A percentile compares a stretch with the other conserved stretches of the same genome.
Conservation (phyloP, 2,888 invertebrate species). For the Mantis religiosa region DNA sequence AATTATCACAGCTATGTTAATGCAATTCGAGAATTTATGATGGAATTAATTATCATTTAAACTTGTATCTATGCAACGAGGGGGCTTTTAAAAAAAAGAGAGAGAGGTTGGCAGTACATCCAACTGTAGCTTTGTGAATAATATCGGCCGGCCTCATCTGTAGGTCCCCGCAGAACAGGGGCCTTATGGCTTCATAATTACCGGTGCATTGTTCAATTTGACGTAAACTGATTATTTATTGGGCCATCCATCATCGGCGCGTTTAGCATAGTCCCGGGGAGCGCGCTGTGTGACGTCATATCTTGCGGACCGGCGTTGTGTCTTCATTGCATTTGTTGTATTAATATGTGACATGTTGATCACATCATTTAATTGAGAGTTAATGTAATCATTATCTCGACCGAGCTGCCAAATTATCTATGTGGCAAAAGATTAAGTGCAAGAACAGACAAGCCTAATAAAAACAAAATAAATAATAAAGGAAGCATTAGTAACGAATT, state of each 20-base stretch:
- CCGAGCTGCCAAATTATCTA: not conserved
- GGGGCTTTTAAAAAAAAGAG: not conserved
- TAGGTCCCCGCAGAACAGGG: not conserved
- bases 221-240: constrained; percentile 29
- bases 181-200: constrained; percentile 26
- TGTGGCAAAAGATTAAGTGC: not conserved
- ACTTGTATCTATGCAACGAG: constrained; percentile 5
- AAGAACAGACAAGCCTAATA: too few species aligned
- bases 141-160: constrained; percentile 4
- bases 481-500: too few species aligned
- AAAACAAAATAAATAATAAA: too few species aligned
- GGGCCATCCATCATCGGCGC: constrained; percentile 25
- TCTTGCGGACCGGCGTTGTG: not conserved
- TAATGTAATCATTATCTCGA: not conserved
- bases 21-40: constrained; percentile 14
- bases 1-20: constrained; percentile 17
- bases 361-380: not conserved
- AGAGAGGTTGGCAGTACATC: not conserved
- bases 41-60: constrained; percentile 16
- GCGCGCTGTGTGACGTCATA: not conserved
- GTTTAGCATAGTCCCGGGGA: constrained; percentile 15
- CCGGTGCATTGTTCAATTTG: constrained; percentile 28
- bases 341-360: not conserved
- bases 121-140: constrained; percentile 3
- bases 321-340: not conserved